Evolutionary conservation across 1,140 invertebrate species (phyloP), one percentile per base, ranked within the genome.

Genomic region (Fopius arisanus): DNA sequence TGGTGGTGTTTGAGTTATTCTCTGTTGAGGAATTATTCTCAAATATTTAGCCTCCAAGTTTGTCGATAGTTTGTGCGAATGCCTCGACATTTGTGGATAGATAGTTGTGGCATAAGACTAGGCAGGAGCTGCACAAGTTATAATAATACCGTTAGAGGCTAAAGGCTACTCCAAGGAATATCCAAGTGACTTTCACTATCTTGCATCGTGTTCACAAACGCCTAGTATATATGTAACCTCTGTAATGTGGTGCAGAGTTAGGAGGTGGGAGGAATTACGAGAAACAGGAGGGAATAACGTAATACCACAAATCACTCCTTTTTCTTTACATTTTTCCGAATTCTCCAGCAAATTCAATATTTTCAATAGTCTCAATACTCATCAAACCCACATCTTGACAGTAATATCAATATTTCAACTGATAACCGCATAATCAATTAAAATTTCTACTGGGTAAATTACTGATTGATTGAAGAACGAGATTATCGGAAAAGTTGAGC

Each of bases 151-250:
- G 29, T 29, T 65, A 33, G 28, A 65, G 62, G n/a, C 28, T 65
- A 65, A 65, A 65, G 62, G 26, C 62, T 65, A 31, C 62, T 65
- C 62, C 29, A 33, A 31, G 16, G 62, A 65, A 65, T 65, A 65
- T 65, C 14, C n/a, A n/a, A 65, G 62, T 65, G 62, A 65, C 62
- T 65, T 65, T 65, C 62, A 65, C 62, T 65, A 65, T 65, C 62
- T 33, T 33, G 12, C 54, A 51, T 51, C 43, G 43, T 51, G 43
- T 19, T 19, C 43, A 51, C n/a, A 51, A 51, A 51, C 54, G 54
- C 23, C 54, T 59, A 9, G 14, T 59, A 59, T 59, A 28, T 28
- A 59, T 28, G 54, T 59, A 26, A 59, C 14, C 14, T 59, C 21
- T 59, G 19, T 59, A 59, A 59, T 14, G 19, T 59, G 23, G 9